Evolutionary conservation across 2,888 invertebrate species (phyloP), one percentile per base, ranked within the genome.

Genomic region (Silvanus unidentatus): DNA sequence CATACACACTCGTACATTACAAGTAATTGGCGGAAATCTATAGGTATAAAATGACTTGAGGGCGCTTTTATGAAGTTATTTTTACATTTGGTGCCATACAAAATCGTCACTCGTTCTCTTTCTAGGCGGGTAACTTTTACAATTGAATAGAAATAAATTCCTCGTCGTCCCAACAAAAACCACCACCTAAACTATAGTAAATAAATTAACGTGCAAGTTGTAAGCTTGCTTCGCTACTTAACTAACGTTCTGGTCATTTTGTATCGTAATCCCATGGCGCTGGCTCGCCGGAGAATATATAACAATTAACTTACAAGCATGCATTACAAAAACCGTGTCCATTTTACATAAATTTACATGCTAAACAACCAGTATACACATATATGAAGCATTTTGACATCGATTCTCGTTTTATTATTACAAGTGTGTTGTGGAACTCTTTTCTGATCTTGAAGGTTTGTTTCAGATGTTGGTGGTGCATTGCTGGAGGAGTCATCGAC

Each of bases 341-440:
- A 58, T 64, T 70, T 69, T 68, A 66, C 70, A 70, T 70, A 70
- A 65, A 70, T 70, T 69, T 69, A 62, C 70, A 70, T 69, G 59
- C 48, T 52, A 61, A 65, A 62, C 61, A 65, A 66, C 62, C 64
- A 60, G 63, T 59, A 50, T 52, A 13, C n/a, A n/a, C n/a, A n/a
- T 22, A 52, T 56, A 59, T 58, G 59, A 59, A 61, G 58, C 63
- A 64, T 63, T 66, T 68, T 64, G 65, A 65, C 65, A 57, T 48
- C 52, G 60, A 53, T 61, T 63, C 62, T 58, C 58, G 60, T 55
- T 59, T 63, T 62, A 63, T 64, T 62, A 48, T 57, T 60, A 60
- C 60, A 50, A 54, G 51, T 45, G 55, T 53, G 53, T 55, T 54
- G 52, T 56, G 13, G 8, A 22, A 22, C 22, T 3, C 3, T n/a